Base-by-base conservation (phyloP, 2,113 vertebrate genomes). In the Osmerus eperlanus region DNA sequence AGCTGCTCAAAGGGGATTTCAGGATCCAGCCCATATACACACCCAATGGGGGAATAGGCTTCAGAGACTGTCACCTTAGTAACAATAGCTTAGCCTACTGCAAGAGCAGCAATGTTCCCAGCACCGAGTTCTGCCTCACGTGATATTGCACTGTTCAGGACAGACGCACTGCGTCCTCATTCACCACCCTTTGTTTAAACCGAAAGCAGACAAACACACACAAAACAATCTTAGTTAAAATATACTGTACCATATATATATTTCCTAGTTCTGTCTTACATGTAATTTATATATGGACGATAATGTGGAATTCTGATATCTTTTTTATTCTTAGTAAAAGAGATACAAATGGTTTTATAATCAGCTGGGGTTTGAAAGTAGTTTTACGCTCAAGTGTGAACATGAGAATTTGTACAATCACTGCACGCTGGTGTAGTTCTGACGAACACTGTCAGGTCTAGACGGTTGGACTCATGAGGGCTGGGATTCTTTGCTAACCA, bases 221-320 rank as follows among this genome's bases (percentile, higher is more conserved):
- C 72, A 73, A 83, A 75, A 75, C 82, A 83, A 81, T 74, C 83
- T 75, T 88, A 90, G 84, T 90, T 79, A 89, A 90, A 84, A 88
- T 87, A 89, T 88, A 89, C 87, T 93, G 89, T 92, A 92, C 74
- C 83, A 90, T 87, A 90, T 88, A 81, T 78, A 91, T 91, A 92
- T 92, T 92, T 92, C 88, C 88, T 91, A 91, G 86, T 91, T 90
- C 89, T 90, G 87, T 92, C 89, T 89, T 87, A 80, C 32, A 88
- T 90, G 89, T 92, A 92, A 98, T 98, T 98, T 98, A 98, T 99
- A 98, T 93, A 93, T 97, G 95, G 97, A 97, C 95, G 94, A 96
- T 94, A 94, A 96, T 94, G 95, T 94, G 94, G 94, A 91, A 93
- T 95, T 96, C 93, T 94, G 94, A 94, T 96, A 96, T 96, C 94